Evolutionary conservation across 2,113 vertebrate species (phyloP), one percentile per base, ranked within the genome.

Genomic region (Lates calcarifer): DNA sequence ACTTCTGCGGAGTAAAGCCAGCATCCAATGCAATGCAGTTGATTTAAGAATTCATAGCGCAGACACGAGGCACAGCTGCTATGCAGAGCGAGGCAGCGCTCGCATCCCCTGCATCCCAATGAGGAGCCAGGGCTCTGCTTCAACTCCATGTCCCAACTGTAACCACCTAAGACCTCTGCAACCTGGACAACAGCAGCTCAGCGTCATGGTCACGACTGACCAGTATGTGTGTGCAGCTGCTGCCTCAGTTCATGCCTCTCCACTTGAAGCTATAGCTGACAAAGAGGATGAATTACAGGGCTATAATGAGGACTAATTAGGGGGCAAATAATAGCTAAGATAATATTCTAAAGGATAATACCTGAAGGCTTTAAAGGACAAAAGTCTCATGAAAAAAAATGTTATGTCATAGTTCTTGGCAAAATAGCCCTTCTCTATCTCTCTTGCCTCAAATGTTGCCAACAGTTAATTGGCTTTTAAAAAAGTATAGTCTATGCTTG

Each of bases 21-120:
- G 64, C 72, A 28, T 75, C 57, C 62, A 80, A 77, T 86, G 87
- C 89, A 83, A n/a, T 87, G 89, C 90, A 90, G 90, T 76, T 88
- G 79, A 85, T 91, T 93, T 91, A 90, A 79, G 91, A 77, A 91
- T 92, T 91, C 87, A 88, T 58, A 65, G 85, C 49, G 79, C 77
- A 63, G 84, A 62, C 84, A 62, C 58, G 4, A 80, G 65, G 68
- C 74, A 78, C 87, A 51, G 86, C 70, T 69, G 71, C 77, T 83
- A 68, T 84, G 86, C 89, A 86, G 87, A 86, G 24, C 28, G 70
- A 88, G 61, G 89, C 84, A 74, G 77, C 8, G 39, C n/a, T 22
- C 55, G 47, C 87, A 18, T 79, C 84, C 71, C 33, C 86, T 90
- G 89, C 88, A 93, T 93, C 80, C 92, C 86, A 93, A 93, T 92